Evolutionary conservation across 2,113 vertebrate genomes (phyloP).

Genomic region (Lophotis ruficrista): DNA sequence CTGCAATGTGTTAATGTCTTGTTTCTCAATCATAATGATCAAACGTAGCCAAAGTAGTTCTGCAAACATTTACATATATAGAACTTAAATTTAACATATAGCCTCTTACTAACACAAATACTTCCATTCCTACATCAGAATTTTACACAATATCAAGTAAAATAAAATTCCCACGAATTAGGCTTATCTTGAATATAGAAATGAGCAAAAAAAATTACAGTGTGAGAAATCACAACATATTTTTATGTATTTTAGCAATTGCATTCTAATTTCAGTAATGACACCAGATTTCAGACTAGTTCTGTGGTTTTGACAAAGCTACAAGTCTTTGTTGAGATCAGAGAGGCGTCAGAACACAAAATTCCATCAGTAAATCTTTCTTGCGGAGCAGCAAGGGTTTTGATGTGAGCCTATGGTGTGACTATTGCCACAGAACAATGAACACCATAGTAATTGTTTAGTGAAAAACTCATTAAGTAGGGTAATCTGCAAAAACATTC

Average conservation of each 20-base stretch:
- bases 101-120: background rate
- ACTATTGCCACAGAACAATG: fast-evolving
- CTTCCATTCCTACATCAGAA: background rate
- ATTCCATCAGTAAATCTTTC: background rate
- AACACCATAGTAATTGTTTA: background rate
- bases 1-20: background rate
- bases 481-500: background rate
- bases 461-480: background rate
- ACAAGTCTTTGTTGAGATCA: background rate
- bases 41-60: background rate
- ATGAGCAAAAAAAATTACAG: background rate
- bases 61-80: background rate
- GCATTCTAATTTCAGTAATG: background rate
- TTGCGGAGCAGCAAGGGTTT: background rate
- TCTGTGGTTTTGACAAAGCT: background rate
- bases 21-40: background rate
- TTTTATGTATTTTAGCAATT: background rate
- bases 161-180: background rate
- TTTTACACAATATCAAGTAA: background rate
- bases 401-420: background rate
- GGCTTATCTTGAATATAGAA: background rate
- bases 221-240: background rate
- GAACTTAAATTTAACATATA: background rate
- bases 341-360: background rate
- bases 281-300: background rate